Evolutionary conservation across 2,888 invertebrate genomes (phyloP), one percentile per base, ranked within the genome.

Genomic region (Eustalomyia histrio): DNA sequence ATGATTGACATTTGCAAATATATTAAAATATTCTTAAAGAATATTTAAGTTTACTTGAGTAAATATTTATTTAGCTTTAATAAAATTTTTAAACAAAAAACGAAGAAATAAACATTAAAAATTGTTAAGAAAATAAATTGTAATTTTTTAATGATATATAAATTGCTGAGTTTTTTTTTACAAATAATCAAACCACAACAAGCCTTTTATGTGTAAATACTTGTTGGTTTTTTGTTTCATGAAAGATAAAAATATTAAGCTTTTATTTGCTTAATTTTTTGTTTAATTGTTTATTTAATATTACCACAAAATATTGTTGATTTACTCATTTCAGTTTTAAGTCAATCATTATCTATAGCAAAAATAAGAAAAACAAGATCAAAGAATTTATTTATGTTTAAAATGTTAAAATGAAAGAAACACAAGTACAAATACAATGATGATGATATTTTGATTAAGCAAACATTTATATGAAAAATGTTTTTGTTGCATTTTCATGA

Each of bases 251-350:
- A 29, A 29, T 6, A 6, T 6, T 24, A 72, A 63, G 33, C 9
- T 58, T 68, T 76, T 58, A 52, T 75, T 75, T 75, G 71, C 50
- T 75, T 71, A 21, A 50, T 68, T 60, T 74, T 65, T 75, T 50
- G 33, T 53, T 71, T 64, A 61, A 75, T 75, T 80, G 71, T 76
- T 75, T 75, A 67, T 80, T 75, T 76, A 65, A 80, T 75, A 72
- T 80, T 72, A 80, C 80, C 75, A 80, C 71, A 80, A 75, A 75
- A 76, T 80, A 63, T 75, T 80, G 76, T 80, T 76, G 80, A 68
- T 80, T 76, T 61, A 67, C 72, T 68, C 63, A 68, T 68, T 69
- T 64, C 14, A 57, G 47, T 61, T 52, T 29, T 35, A 29, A 29
- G 67, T 68, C 21, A 68, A 76, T 69, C 50, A 39, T 58, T 18